Conservation (phyloP, 2,888 invertebrate species). For the Hydraecia micacea region DNA sequence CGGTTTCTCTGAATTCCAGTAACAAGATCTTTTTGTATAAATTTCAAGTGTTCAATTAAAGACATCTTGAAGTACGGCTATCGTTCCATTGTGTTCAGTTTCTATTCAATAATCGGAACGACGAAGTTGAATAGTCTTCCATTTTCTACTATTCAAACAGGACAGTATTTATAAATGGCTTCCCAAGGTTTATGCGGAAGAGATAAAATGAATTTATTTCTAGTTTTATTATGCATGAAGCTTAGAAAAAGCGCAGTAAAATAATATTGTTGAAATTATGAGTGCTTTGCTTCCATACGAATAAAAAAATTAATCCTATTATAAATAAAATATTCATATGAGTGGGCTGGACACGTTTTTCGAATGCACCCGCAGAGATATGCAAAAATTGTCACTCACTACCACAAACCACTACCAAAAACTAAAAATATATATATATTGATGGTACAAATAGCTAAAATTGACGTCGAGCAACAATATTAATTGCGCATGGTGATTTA, state of each 20-base stretch:
- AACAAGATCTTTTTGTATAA: conserved; percentile 36
- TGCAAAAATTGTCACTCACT: no score
- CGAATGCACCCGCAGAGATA: no score
- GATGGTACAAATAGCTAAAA: not conserved
- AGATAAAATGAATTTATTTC: conserved; percentile 1
- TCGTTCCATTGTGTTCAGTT: conserved; percentile 36
- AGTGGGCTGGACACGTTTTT: no score
- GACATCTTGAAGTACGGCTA: conserved; percentile 34
- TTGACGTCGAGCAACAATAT: not conserved
- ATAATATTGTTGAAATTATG: not conserved
- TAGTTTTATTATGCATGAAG: not conserved
- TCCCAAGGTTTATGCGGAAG: not conserved
- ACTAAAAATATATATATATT: no score
- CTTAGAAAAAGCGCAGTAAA: conserved; percentile 13
- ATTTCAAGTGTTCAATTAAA: conserved; percentile 45
- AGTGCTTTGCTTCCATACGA: not conserved
- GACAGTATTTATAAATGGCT: conserved; percentile 32
- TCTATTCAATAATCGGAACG: conserved; percentile 32
- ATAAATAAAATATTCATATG: not conserved
- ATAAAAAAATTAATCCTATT: not conserved
- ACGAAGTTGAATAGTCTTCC: conserved; percentile 25
- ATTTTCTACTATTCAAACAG: conserved; percentile 42
- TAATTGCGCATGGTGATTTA: not conserved
- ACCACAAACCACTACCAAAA: no score
- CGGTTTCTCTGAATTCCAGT: conserved; percentile 13